phyloP scores from a whole-genome alignment of 2,888 invertebrate species.

The Lottia gigantea region DNA sequence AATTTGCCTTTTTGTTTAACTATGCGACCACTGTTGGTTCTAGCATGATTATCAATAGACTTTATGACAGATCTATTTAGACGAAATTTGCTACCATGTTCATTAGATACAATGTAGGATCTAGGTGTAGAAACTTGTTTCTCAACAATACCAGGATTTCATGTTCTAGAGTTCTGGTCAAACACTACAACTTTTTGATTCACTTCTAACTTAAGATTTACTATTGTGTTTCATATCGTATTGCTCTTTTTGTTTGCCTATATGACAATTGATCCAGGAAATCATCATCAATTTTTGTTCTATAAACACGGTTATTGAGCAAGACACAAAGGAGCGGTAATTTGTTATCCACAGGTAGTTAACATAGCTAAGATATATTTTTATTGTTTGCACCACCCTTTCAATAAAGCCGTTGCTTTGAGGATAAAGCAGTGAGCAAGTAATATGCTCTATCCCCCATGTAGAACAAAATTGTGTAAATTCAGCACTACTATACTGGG shows the following conservation, averaged over 20 bases:
- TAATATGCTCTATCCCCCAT: too few relatives aligned
- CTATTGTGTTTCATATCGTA: neutral
- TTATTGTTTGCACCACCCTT: neutral
- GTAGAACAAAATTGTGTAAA: too few relatives aligned
- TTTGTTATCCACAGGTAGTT: neutral
- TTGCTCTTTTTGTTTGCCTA: conserved; percentile 1
- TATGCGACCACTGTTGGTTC: neutral
- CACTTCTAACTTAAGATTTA: neutral
- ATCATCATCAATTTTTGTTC: neutral
- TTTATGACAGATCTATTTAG: neutral
- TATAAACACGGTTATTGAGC: neutral
- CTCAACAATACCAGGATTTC: conserved; percentile 3
- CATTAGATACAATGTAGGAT: neutral
- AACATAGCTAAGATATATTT: neutral
- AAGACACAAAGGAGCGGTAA: neutral
- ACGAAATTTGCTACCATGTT: neutral
- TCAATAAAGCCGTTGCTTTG: neutral
- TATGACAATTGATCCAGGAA: neutral
- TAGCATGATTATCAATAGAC: neutral
- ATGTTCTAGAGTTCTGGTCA: neutral
- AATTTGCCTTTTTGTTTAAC: neutral
- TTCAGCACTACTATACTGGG: too few relatives aligned
- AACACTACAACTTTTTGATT: neutral
- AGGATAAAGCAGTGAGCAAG: neutral
- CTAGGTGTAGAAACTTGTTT: neutral